Evolutionary conservation across 2,797 vertebrate genomes (phyloP), one percentile per base, ranked within the genome.

Genomic region (Emydoidea blandingii): DNA sequence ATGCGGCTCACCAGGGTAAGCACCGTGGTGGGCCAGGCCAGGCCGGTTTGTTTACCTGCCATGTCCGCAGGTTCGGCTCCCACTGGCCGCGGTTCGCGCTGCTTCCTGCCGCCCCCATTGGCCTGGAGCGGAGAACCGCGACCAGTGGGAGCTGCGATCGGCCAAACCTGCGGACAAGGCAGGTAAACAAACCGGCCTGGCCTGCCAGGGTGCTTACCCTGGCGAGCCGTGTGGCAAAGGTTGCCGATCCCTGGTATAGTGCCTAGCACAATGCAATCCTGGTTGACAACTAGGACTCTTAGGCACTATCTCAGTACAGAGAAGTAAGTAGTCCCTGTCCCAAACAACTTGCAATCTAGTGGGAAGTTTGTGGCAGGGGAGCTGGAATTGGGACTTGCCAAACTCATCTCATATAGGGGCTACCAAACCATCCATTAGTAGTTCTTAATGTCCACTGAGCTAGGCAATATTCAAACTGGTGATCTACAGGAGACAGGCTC

Each of bases 381-480:
- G 34, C 76, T 81, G 88, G 37, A 87, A n/a, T 81, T 76, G 56
- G 19, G 34, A 91, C 0, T 11, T 62, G 23, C 31, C 87, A 88
- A 91, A 85, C 8, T 62, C 11, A 47, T 57, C 8, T 57, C 83
- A 4, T 82, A 2, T 29, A 93, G 3, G 41, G 57, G 37, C 93
- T 49, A 76, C 0, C 1, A 25, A 81, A 81, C 78, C 76, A 93
- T 21, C 7, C 85, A 34, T 87, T 84, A 85, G 86, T 29, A 37
- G 88, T 15, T 44, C 50, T 68, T 79, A 87, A 62, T 86, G 41
- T 72, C 34, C 81, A 2, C 5, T 76, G 8, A 21, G 85, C 34
- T 72, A 19, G 86, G 11, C 49, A 81, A 87, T 94, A 92, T 76
- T 86, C 49, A 86, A 59, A 23, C 79, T 92, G 53, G 6, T 23